Evolutionary conservation across 2,888 invertebrate genomes (phyloP).

Genomic region (Drosophila neonasuta): DNA sequence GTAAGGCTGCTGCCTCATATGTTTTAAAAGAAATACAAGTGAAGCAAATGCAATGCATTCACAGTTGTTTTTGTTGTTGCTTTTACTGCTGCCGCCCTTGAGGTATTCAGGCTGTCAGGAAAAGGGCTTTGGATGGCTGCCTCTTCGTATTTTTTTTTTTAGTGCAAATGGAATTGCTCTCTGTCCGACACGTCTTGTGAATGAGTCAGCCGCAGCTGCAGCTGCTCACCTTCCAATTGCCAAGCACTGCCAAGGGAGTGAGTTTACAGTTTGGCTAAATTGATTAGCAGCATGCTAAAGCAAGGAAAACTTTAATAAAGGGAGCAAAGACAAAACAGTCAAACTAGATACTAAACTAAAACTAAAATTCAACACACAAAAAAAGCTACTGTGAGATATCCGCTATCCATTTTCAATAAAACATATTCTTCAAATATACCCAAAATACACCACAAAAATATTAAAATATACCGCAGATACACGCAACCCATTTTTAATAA

Average conservation of each 20-base stretch:
- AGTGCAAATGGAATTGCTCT: conserved; percentile 61
- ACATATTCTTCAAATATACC: too few relatives aligned
- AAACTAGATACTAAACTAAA: neutral
- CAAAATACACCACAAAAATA: too few relatives aligned
- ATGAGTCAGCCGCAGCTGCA: conserved; percentile 2
- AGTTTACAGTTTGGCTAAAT: conserved; percentile 13
- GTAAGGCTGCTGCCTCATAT: conserved; percentile 1
- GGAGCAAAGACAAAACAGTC: neutral
- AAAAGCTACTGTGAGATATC: too few relatives aligned
- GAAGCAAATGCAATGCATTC: conserved; percentile 9
- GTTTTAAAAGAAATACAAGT: conserved; percentile 16
- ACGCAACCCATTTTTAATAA: too few relatives aligned
- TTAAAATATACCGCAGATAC: too few relatives aligned
- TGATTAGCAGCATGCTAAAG: conserved; percentile 20
- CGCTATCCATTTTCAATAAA: too few relatives aligned
- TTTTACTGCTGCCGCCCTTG: neutral
- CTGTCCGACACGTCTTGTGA: conserved; percentile 31
- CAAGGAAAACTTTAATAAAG: conserved; percentile 21
- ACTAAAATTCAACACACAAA: too few relatives aligned
- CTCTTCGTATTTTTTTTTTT: conserved; percentile 14
- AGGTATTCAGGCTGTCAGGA: conserved; percentile 17
- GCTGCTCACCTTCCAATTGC: conserved; percentile 32
- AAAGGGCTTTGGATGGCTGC: neutral
- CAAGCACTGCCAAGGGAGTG: conserved; percentile 9
- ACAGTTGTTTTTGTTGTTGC: neutral